Evolutionary conservation across 2,888 invertebrate species (phyloP).

Genomic region (Allygus modestus): DNA sequence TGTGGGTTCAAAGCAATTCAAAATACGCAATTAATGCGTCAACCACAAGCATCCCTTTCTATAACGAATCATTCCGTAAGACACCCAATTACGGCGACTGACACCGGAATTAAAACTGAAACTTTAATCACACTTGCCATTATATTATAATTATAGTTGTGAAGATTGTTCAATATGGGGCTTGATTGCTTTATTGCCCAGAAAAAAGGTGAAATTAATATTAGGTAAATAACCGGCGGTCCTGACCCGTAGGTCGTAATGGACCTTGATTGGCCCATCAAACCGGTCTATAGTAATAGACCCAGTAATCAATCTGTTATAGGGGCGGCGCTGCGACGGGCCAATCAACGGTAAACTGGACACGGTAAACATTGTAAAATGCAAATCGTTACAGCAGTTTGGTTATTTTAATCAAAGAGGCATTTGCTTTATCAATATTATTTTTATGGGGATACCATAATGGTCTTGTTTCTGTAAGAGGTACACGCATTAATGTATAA

Average conservation of each 20-base stretch:
- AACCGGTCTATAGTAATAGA: constrained; percentile 17
- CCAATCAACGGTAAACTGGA: neutral
- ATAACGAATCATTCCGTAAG: neutral
- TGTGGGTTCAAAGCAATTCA: neutral
- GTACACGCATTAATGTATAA: too few relatives aligned
- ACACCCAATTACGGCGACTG: neutral
- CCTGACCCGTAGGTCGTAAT: constrained; percentile 19
- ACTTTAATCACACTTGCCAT: neutral
- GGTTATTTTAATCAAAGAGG: neutral
- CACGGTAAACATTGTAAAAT: constrained; percentile 43
- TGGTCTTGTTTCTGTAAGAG: too few relatives aligned
- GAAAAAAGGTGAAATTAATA: constrained; percentile 2
- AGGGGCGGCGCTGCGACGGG: neutral
- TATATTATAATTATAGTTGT: constrained; percentile 5
- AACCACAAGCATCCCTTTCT: constrained; percentile 2
- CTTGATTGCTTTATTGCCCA: constrained; percentile 25
- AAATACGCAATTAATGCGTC: neutral
- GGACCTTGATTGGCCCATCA: neutral
- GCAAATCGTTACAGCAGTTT: constrained; percentile 24
- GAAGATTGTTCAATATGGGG: constrained; percentile 28
- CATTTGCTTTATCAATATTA: neutral
- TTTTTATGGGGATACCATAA: too few relatives aligned
- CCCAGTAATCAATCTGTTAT: constrained; percentile 29
- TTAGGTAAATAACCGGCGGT: neutral
- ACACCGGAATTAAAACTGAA: neutral